Base-by-base conservation (phyloP, 64 coral and sea anemone genomes). In the Catalaphyllia jardinei region DNA sequence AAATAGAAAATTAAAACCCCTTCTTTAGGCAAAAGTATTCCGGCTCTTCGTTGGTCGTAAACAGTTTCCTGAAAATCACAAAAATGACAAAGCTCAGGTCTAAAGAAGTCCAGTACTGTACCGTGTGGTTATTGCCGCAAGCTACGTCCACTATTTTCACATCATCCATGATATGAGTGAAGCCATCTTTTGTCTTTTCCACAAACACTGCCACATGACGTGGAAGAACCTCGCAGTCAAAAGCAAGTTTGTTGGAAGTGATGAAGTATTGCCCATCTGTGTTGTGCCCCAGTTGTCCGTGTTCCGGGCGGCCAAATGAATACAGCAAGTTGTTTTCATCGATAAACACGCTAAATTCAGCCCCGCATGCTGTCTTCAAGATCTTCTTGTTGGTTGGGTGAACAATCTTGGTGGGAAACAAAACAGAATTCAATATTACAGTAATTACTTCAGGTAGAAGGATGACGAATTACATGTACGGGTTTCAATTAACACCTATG, bases 231-330 rank as follows among this genome's bases (percentile, higher is more conserved):
- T 96, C 91, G 28, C 91, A 93, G 39, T 96, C 78, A 91, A 90
- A 96, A 5, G 90, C 91, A 50, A 96, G 83, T 74, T 96, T 96
- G 78, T 96, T 96, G 16, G 95, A 88, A 27, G 91, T 76, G 16
- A 96, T 83, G 69, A 96, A 92, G 60, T 96, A 93, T 71, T 96
- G 95, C 12, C 95, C 95, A 28, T 96, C 95, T 51, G 95, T 96
- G 77, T 96, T 96, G 64, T 96, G 95, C 0, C 95, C 95, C 18
- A 96, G 88, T 50, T 96, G 95, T 8, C 95, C 95, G 27, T 96
- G 52, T 50, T 96, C 95, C 9, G 95, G 95, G 31, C 95, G 89
- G 17, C 95, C 95, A 52, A 96, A 96, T 49, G 95, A 96, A 76
- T 90, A 96, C 1, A 96, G 76, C 27, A 80, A 49, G 60, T 88